These are phyloP conservation scores for Drosophila affinis DNA, from an alignment of 2,888 invertebrate species.

Conservation along the genomic window DNA sequence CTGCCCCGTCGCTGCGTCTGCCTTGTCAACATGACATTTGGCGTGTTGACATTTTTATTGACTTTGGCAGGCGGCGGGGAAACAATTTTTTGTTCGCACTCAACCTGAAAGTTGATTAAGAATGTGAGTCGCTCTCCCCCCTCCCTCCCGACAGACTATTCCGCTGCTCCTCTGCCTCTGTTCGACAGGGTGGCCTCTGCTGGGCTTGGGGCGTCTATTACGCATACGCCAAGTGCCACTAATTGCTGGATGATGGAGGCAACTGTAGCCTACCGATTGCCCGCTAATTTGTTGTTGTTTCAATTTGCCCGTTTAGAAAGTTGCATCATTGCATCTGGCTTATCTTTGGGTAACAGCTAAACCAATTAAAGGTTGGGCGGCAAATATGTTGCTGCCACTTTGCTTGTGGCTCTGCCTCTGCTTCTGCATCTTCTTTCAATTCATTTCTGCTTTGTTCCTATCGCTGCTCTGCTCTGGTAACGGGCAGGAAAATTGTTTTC, in stretches of 20 bases:
- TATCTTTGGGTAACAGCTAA: constrained; percentile 62
- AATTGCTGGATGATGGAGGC: constrained; percentile 45
- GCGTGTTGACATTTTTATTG: constrained; percentile 79
- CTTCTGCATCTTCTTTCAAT: background rate
- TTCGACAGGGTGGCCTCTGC: constrained; percentile 56
- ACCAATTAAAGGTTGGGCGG: constrained; percentile 79
- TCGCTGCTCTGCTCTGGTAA: constrained; percentile 48
- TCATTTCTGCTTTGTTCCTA: constrained; percentile 20
- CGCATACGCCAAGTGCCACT: constrained; percentile 73
- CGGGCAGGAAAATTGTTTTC: constrained; percentile 73
- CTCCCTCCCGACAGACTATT: no score
- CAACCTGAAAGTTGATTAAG: constrained; percentile 47
- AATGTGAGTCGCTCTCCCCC: constrained; percentile 26
- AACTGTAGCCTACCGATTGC: constrained; percentile 57
- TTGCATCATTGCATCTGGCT: constrained; percentile 62
- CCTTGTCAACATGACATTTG: constrained; percentile 77
- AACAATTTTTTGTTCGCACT: constrained; percentile 46
- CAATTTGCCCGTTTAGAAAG: constrained; percentile 64
- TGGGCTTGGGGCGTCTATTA: constrained; percentile 52
- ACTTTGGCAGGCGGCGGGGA: constrained; percentile 67
- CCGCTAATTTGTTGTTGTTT: constrained; percentile 51
- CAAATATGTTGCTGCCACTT: constrained; percentile 71
- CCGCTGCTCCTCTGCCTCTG: no score
- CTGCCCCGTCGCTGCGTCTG: constrained; percentile 47
- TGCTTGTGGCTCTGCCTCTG: constrained; percentile 8